A percentile compares a stretch with the other conserved stretches of the same genome.
These are phyloP conservation scores for Platynereis dumerilii DNA, from an alignment of 2,888 invertebrate species.

Conservation along the genomic window DNA sequence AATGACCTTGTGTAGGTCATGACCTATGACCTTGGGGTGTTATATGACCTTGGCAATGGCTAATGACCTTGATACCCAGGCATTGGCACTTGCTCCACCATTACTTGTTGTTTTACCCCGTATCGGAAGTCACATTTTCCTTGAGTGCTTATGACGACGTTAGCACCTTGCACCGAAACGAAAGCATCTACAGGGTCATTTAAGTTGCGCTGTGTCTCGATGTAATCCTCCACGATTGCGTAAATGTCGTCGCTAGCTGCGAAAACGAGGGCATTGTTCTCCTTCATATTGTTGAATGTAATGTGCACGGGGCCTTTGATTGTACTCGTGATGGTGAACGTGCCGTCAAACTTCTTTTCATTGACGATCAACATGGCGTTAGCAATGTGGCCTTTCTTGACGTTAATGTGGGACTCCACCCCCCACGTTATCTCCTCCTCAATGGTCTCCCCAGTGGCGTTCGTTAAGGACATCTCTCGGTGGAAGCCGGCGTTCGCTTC, in stretches of 20 bases:
- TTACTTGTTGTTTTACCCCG: slow-evolving; percentile 41
- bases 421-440: slow-evolving; percentile 60
- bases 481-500: slow-evolving; percentile 62
- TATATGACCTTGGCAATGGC: no score
- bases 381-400: slow-evolving; percentile 47
- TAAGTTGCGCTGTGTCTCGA: neutral
- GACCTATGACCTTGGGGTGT: no score
- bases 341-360: slow-evolving; percentile 50
- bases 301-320: slow-evolving; percentile 37
- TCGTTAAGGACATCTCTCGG: slow-evolving; percentile 60
- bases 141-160: slow-evolving; percentile 31
- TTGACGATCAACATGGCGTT: slow-evolving; percentile 60
- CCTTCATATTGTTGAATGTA: slow-evolving; percentile 36
- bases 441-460: slow-evolving; percentile 56
- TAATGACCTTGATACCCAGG: no score
- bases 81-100: slow-evolving; percentile 25
- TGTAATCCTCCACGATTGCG: slow-evolving; percentile 29
- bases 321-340: slow-evolving; percentile 47
- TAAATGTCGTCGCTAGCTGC: slow-evolving; percentile 36
- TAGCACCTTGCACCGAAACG: slow-evolving; percentile 19
- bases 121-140: slow-evolving; percentile 40
- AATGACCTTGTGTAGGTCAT: no score
- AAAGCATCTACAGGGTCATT: slow-evolving; percentile 22
- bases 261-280: slow-evolving; percentile 39
- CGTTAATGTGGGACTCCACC: slow-evolving; percentile 56